A percentile compares a stretch with the other conserved stretches of the same genome.
phyloP scores from a whole-genome alignment of 2,888 invertebrate species.

The Matsumyia berberina region DNA sequence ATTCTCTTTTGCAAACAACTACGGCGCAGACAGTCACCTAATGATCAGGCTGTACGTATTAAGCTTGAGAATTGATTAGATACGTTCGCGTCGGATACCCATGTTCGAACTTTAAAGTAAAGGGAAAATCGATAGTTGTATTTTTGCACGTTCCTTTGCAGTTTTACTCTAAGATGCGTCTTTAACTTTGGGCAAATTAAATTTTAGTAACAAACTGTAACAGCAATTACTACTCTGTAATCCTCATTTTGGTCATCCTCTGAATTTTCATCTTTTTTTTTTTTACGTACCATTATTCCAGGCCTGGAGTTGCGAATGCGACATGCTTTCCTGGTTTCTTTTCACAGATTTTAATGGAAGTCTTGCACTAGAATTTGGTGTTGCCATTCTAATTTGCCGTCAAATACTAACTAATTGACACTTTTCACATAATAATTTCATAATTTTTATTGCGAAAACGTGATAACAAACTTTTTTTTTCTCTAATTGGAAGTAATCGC shows the following conservation, averaged over 20 bases:
- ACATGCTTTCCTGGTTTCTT: conserved; percentile 91
- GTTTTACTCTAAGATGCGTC: neutral
- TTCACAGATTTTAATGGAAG: conserved; percentile 85
- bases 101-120: neutral
- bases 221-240: too few species aligned
- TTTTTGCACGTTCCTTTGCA: neutral
- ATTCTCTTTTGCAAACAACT: conserved; percentile 2
- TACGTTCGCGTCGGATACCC: conserved; percentile 39
- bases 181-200: too few species aligned
- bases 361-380: conserved; percentile 80
- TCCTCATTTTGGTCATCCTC: too few species aligned
- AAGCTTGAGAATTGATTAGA: conserved; percentile 38
- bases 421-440: conserved; percentile 64
- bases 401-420: conserved; percentile 48
- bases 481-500: conserved; percentile 53
- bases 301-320: conserved; percentile 92
- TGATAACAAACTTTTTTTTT: conserved; percentile 30
- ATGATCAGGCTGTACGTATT: neutral
- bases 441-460: conserved; percentile 58
- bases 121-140: conserved; percentile 50
- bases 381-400: conserved; percentile 77
- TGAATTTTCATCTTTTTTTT: neutral
- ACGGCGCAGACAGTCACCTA: conserved; percentile 28
- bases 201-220: too few species aligned
- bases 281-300: conserved; percentile 93